A percentile compares a stretch with the other conserved stretches of the same genome.
These are phyloP conservation scores for Oligia strigilis DNA, from an alignment of 2,888 invertebrate genomes.

Conservation along the genomic window DNA sequence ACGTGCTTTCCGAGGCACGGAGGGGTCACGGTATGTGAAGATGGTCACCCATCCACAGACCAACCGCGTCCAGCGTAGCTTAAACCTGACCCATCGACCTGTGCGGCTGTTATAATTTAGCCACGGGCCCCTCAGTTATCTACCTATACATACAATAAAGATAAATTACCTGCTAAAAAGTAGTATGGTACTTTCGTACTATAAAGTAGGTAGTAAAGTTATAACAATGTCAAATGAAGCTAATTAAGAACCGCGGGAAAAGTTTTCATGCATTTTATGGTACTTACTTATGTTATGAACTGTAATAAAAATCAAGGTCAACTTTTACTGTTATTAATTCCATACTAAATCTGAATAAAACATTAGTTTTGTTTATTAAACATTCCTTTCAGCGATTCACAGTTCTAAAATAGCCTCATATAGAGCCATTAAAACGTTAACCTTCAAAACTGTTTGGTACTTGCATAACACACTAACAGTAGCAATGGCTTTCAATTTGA, in stretches of 20 bases:
- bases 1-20: too few relatives aligned
- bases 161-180: neutral
- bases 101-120: too few relatives aligned
- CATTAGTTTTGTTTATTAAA: neutral
- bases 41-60: too few relatives aligned
- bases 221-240: constrained; percentile 8
- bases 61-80: too few relatives aligned
- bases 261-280: neutral
- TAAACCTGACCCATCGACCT: too few relatives aligned
- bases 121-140: too few relatives aligned
- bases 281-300: constrained; percentile 4
- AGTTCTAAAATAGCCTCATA: neutral
- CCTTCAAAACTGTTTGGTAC: too few relatives aligned
- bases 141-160: neutral
- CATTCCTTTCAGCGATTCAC: neutral
- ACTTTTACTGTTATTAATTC: constrained; percentile 2
- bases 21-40: too few relatives aligned
- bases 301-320: constrained; percentile 27
- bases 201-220: neutral
- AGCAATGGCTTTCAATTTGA: too few relatives aligned
- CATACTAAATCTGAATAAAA: constrained; percentile 4
- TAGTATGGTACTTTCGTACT: neutral
- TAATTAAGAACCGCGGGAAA: constrained; percentile 3
- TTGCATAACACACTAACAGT: too few relatives aligned
- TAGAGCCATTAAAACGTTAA: neutral